These are phyloP conservation scores for Goniozus legneri DNA, from an alignment of 1,140 invertebrate genomes.

Conservation along the genomic window DNA sequence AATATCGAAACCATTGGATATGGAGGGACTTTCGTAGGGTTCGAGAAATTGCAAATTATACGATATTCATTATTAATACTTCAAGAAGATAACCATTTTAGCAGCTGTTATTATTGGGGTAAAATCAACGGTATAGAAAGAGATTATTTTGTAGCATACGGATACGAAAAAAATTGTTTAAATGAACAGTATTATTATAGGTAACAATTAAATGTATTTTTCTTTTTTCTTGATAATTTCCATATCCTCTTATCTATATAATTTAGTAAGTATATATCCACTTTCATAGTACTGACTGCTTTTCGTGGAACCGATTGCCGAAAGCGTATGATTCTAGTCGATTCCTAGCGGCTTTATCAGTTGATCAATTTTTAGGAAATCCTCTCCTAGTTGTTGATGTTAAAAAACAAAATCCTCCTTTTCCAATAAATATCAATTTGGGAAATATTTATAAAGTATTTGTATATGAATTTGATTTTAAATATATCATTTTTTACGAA, in stretches of 20 bases:
- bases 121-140: conserved; percentile 63
- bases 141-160: conserved; percentile 74
- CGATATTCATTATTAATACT: conserved; percentile 68
- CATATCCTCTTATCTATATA: too few relatives aligned
- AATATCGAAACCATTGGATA: conserved; percentile 49
- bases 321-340: conserved; percentile 59
- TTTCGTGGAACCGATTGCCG: conserved; percentile 67
- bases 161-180: conserved; percentile 66
- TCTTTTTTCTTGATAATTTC: neutral
- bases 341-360: conserved; percentile 57
- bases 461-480: conserved; percentile 4
- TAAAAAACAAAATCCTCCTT: conserved; percentile 44
- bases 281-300: conserved; percentile 59
- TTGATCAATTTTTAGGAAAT: conserved; percentile 57
- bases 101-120: conserved; percentile 71
- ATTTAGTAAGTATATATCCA: too few relatives aligned
- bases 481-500: neutral
- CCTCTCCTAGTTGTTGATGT: conserved; percentile 55
- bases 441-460: conserved; percentile 17
- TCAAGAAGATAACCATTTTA: conserved; percentile 73
- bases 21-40: conserved; percentile 61
- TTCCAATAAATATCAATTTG: conserved; percentile 31
- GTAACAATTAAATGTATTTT: conserved; percentile 26
- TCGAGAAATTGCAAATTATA: conserved; percentile 63
- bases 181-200: conserved; percentile 66